Base-by-base conservation (phyloP, 2,888 invertebrate species). In the Stenolophus ochropezus region DNA sequence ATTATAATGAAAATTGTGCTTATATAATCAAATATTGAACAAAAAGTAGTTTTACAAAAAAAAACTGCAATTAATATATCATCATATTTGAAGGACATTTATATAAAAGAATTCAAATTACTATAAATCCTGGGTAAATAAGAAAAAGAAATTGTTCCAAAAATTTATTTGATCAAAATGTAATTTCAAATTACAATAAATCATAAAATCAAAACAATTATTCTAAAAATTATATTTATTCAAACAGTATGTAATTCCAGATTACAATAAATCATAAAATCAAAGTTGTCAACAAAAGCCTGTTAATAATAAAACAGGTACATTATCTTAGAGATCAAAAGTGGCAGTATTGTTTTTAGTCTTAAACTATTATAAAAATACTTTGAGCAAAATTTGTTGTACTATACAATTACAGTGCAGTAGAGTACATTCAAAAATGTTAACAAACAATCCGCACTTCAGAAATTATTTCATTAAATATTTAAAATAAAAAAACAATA, bases 351-450 rank as follows among this genome's bases (percentile, higher is more conserved):
- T 79, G 42, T 25, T 27, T 47, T 65, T 58, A 65, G 23, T 78
- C 61, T 65, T 58, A 23, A 76, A 76, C 20, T 77, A 77, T 21
- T 47, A 18, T 77, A 61, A 76, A 58, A 77, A 49, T 73, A 73
- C 53, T 76, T 76, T 76, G 76, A 76, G 76, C 76, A 76, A 76
- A 18, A 16, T 61, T 25, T 51, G 27, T 79, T 79, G 79, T 79
- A 79, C 79, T 79, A 79, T 79, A 79, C 56, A 20, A n/a, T 56
- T 53, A 21, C 75, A 75, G 73, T 73, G 25, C 73, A 49, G 42
- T 49, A 65, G 65, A 65, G 65, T 65, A 65, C 65, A 65, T 14
- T 23, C 53, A 25, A n/a, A 75, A 25, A 53, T 75, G 33, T 77
- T 21, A 61, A 47, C 47, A 65, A 77, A 78, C 78, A 78, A 65